Base-by-base conservation (phyloP, 2,888 invertebrate species). In the Eledona agricola region DNA sequence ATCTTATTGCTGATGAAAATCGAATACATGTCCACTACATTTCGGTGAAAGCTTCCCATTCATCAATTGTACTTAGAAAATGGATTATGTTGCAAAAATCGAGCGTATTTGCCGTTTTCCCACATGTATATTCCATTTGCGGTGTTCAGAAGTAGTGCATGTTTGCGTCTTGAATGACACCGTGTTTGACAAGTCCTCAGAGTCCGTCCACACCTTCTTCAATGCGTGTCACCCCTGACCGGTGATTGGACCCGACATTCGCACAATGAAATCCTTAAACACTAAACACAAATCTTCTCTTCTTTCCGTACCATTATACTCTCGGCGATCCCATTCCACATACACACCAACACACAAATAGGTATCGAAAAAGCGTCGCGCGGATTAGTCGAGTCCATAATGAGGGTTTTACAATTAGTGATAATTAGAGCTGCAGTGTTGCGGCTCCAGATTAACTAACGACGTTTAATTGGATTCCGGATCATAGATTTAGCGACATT, bases 141-240 rank as follows among this genome's bases (percentile, higher is more conserved):
- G 47, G 54, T 53, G 28, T 47, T 13, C 26, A 43, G 47, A 40
- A 42, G 53, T 40, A 17, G 47, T 19, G 32, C 38, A 37, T 35
- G 38, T 45, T 51, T 54, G 35, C 42, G 23, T 23, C 37, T 55
- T 64, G 67, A 65, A 60, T 73, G 72, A 73, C 72, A 68, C 65
- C 65, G 66, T 75, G 73, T 74, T 74, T 75, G 75, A 74, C 75
- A 71, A 70, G 69, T 70, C 67, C 71, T 74, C 67, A 67, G 66
- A 67, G 66, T 65, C 64, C 64, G 71, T 73, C 74, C 72, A 72
- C 72, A 73, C 73, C 73, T 73, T 64, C 59, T 25, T 72, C 72
- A 74, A 75, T 73, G 69, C 69, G 63, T 70, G 73, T 73, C 72
- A 72, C 66, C 67, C 55, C 46, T 60, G 58, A 60, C 64, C 65